Percentiles rank a stretch among this genome's conserved stretches.
phyloP scores from a whole-genome alignment of 2,113 vertebrate genomes.

The Polypterus bichir region DNA sequence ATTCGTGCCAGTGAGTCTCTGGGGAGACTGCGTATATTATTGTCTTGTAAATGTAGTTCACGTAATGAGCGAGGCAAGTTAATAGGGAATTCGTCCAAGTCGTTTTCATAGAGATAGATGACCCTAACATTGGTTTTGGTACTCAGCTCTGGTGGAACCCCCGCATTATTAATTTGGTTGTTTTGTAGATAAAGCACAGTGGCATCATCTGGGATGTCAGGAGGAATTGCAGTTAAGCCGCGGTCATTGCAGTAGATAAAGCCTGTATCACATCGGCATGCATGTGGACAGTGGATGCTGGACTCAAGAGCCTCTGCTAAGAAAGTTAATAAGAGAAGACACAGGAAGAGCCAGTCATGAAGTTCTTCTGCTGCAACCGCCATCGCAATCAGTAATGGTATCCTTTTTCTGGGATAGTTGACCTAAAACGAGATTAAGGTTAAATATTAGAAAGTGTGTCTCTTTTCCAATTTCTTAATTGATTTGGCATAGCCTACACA shows the following conservation, averaged over 20 bases:
- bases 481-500: too few species aligned
- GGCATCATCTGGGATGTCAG: conserved; percentile 63
- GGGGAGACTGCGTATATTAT: conserved; percentile 75
- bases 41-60: conserved; percentile 90
- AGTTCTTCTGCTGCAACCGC: conserved; percentile 49
- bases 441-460: too few species aligned
- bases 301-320: conserved; percentile 54
- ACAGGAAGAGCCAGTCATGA: conserved; percentile 56
- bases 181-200: conserved; percentile 90
- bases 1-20: conserved; percentile 66
- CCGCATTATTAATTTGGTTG: conserved; percentile 81
- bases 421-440: too few species aligned
- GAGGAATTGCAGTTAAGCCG: conserved; percentile 70
- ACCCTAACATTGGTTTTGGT: conserved; percentile 57
- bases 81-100: conserved; percentile 73
- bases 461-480: too few species aligned
- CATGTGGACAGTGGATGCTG: conserved; percentile 55
- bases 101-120: conserved; percentile 87
- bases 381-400: conserved; percentile 36
- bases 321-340: conserved; percentile 61
- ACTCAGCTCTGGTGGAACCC: conserved; percentile 66
- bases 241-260: conserved; percentile 95
- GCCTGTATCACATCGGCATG: conserved; percentile 77
- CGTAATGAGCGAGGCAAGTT: conserved; percentile 69
- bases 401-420: not conserved